Base-by-base conservation (phyloP, 2,888 invertebrate species). In the Oxycera nigricornis region DNA sequence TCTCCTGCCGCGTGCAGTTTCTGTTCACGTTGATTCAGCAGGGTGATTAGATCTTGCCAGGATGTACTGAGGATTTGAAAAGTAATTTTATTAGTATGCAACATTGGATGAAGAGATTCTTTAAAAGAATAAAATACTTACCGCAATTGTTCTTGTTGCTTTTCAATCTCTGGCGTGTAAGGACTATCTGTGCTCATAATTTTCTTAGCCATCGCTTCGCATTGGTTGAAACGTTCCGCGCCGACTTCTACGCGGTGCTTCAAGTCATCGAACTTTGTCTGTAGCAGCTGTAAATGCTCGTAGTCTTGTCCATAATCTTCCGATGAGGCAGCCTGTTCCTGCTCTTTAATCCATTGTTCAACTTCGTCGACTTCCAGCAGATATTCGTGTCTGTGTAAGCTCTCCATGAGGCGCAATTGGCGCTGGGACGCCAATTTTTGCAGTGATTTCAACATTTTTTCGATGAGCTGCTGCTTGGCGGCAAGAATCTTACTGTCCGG, bases 271-370 rank as follows among this genome's bases (percentile, higher is more conserved):
- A 97, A 97, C 84, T 96, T 96, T 39, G 92, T 92, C 82, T 94
- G 92, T 31, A 97, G 85, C 74, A 94, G 87, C 91, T 93, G 81
- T 68, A 96, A 85, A 86, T 96, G 96, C 80, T 96, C 96, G 81
- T 93, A 97, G 84, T 98, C 97, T 83, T 94, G 94, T 0, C 97
- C 97, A 81, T 95, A 97, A 83, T 97, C 97, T 81, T 97, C 96
- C 73, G 94, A 94, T 67, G 92, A 92, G 1, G 97, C 96, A 0
- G 92, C 91, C 68, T 94, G 92, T 81, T 94, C 90, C 82, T 97
- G 95, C 79, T 97, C 96, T 77, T 92, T 91, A 68, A 98, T 95
- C 96, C 97, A 97, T 80, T 91, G 90, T 82, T 96, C 95, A 50
- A 97, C 87, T 81, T 97, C 97, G 1, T 92, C 92, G 65, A 94